These are phyloP conservation scores for Papilio polyxenes DNA, from an alignment of 1,140 invertebrate species.

Conservation along the genomic window DNA sequence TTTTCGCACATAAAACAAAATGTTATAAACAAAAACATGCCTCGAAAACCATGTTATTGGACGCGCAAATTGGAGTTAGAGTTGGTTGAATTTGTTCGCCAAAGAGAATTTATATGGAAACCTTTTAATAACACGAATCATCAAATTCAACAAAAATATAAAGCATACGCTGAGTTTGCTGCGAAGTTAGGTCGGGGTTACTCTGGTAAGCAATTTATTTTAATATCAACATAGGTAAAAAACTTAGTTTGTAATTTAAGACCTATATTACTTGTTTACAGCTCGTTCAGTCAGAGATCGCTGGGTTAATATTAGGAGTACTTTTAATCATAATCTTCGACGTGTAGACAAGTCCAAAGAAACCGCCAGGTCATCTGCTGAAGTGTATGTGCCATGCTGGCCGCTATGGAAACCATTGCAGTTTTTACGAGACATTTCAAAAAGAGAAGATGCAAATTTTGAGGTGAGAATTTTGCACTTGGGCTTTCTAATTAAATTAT, in stretches of 20 bases:
- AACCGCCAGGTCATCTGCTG: conserved; percentile 52
- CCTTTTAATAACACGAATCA: conserved; percentile 71
- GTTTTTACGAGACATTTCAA: conserved; percentile 60
- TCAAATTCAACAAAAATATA: conserved; percentile 74
- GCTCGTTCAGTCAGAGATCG: conserved; percentile 71
- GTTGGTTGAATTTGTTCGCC: conserved; percentile 65
- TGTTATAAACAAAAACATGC: conserved; percentile 50
- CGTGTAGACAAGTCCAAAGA: conserved; percentile 64
- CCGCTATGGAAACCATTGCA: conserved; percentile 74
- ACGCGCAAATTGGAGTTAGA: conserved; percentile 71
- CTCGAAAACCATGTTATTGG: conserved; percentile 69
- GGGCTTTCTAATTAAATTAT: background rate
- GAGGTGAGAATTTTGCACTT: conserved; percentile 49
- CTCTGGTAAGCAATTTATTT: conserved; percentile 56
- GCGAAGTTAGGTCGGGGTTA: conserved; percentile 65
- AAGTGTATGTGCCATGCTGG: conserved; percentile 75
- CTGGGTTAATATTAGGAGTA: conserved; percentile 76
- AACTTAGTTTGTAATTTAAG: background rate
- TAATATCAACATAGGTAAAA: background rate
- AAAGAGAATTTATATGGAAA: conserved; percentile 72
- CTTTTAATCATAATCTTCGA: conserved; percentile 72
- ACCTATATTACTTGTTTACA: conserved; percentile 47
- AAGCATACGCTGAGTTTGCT: conserved; percentile 74
- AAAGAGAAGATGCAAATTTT: conserved; percentile 54
- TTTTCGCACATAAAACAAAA: background rate